These are phyloP conservation scores for Odontamblyopus lacepedii DNA, from an alignment of 2,797 vertebrate species.

Conservation along the genomic window DNA sequence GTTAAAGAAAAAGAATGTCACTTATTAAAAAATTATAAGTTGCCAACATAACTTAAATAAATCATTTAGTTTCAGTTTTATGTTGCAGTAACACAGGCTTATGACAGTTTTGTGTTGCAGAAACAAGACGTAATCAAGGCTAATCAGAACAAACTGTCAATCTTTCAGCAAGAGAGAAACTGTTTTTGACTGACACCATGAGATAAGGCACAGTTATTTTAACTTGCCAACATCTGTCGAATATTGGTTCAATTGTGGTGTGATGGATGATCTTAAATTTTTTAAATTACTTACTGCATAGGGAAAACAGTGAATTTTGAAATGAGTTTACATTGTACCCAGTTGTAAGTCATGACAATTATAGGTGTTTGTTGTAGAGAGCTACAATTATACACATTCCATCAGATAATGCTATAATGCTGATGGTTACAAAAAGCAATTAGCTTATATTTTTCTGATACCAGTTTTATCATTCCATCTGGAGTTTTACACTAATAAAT, in stretches of 20 bases:
- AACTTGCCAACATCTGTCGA: background rate
- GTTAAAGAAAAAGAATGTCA: background rate
- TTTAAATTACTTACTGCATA: background rate
- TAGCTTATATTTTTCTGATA: conserved; percentile 3
- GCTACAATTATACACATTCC: conserved; percentile 18
- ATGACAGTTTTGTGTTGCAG: background rate
- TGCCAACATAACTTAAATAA: background rate
- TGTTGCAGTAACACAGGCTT: background rate
- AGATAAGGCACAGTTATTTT: background rate
- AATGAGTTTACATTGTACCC: background rate
- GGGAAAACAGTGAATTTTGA: background rate
- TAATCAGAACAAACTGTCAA: background rate
- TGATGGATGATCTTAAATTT: background rate
- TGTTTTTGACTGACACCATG: background rate
- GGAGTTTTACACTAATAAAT: background rate
- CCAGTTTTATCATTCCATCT: background rate
- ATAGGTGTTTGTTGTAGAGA: conserved; percentile 16
- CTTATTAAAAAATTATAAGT: background rate
- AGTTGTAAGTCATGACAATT: background rate
- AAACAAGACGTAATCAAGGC: background rate
- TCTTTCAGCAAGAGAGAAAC: background rate
- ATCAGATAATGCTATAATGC: conserved; percentile 19
- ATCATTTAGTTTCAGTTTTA: background rate
- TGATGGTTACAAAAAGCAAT: conserved; percentile 10
- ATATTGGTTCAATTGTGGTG: background rate